Evolutionary conservation across 2,797 vertebrate species (phyloP).

Genomic region (Enteromius trimaculatus): DNA sequence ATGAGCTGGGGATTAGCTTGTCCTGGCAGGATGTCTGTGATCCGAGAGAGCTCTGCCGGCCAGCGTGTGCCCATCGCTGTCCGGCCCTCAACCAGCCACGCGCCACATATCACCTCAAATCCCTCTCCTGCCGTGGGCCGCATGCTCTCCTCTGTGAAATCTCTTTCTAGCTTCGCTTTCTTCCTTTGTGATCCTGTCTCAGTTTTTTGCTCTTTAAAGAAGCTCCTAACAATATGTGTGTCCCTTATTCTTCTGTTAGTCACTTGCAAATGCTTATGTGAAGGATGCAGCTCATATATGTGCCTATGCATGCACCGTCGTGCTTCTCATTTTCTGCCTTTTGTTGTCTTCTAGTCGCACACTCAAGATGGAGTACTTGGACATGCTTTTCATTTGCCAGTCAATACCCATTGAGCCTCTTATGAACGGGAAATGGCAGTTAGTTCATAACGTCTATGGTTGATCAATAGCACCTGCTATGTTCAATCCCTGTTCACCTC

Average conservation of each 20-base stretch:
- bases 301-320: conserved; percentile 39
- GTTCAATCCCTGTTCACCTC: conserved; percentile 63
- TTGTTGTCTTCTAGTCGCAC: conserved; percentile 55
- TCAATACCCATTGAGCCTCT: conserved; percentile 79
- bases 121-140: conserved; percentile 54
- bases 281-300: conserved; percentile 60
- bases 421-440: conserved; percentile 81
- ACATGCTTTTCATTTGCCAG: conserved; percentile 73
- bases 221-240: conserved; percentile 56
- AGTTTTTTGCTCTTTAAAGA: conserved; percentile 55
- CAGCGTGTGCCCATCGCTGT: conserved; percentile 73
- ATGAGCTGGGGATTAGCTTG: conserved; percentile 80
- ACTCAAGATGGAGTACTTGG: conserved; percentile 70
- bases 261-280: conserved; percentile 52
- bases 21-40: conserved; percentile 75
- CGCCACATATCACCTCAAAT: conserved; percentile 60
- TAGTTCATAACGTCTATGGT: conserved; percentile 78
- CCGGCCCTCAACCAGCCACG: conserved; percentile 60
- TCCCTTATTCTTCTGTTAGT: conserved; percentile 53
- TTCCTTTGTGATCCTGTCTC: conserved; percentile 60
- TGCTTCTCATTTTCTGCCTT: conserved; percentile 23
- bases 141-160: conserved; percentile 40
- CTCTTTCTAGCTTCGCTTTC: conserved; percentile 53
- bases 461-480: conserved; percentile 77
- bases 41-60: conserved; percentile 74